These are phyloP conservation scores for Deladenus siricidicola DNA, from an alignment of 2,888 invertebrate genomes.

Conservation along the genomic window DNA sequence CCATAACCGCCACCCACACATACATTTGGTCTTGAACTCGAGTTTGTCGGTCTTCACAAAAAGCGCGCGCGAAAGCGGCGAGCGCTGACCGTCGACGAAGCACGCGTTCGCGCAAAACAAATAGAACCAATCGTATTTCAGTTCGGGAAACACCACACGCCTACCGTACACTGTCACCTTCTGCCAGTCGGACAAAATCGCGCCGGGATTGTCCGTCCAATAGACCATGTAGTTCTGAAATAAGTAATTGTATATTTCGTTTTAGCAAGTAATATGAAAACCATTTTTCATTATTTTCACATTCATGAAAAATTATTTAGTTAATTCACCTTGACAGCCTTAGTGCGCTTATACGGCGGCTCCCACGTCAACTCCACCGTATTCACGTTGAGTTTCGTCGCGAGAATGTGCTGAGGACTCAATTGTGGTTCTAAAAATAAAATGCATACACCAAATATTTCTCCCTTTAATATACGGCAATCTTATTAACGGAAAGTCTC, in stretches of 20 bases:
- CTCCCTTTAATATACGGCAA: no score
- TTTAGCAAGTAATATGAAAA: not conserved
- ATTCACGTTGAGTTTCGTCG: slow-evolving; percentile 43
- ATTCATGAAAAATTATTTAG: not conserved
- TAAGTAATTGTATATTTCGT: no score
- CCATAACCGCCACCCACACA: no score
- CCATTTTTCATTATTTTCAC: not conserved
- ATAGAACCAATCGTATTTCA: slow-evolving; percentile 50
- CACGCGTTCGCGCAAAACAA: slow-evolving; percentile 36
- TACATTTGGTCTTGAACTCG: slow-evolving; percentile 40
- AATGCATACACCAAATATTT: no score
- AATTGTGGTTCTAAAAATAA: slow-evolving; percentile 45
- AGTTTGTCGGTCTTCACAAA: slow-evolving; percentile 51
- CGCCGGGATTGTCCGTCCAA: slow-evolving; percentile 49
- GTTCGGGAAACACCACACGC: slow-evolving; percentile 48
- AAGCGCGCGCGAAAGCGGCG: slow-evolving; percentile 47
- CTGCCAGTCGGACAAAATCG: slow-evolving; percentile 47
- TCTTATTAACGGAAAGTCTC: no score
- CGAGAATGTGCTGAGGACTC: slow-evolving; percentile 50
- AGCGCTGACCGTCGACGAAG: slow-evolving; percentile 48
- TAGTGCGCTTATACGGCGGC: slow-evolving; percentile 48
- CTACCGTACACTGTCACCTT: slow-evolving; percentile 47
- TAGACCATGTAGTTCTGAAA: slow-evolving; percentile 49
- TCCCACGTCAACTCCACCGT: slow-evolving; percentile 51
- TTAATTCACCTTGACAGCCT: slow-evolving; percentile 41